Conservation (phyloP, 2,888 invertebrate genomes). For the Apeira syringaria region DNA sequence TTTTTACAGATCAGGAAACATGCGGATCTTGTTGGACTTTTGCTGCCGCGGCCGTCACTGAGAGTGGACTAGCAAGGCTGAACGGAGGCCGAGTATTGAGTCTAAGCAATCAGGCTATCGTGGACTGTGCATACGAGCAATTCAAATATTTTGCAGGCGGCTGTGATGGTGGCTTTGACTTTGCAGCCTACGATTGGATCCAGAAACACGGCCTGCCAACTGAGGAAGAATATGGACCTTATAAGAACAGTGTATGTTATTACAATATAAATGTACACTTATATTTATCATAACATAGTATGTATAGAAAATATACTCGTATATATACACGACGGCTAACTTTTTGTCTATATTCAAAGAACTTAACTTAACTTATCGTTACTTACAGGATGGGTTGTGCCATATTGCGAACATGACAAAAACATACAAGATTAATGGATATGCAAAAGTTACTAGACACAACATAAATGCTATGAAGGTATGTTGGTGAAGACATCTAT, state of each 20-base stretch:
- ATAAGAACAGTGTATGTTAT: conserved; percentile 86
- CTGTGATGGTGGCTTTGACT: conserved; percentile 96
- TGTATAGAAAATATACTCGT: no score
- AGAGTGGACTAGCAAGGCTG: conserved; percentile 56
- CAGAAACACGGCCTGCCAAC: conserved; percentile 90
- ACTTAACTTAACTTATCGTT: no score
- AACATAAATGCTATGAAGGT: conserved; percentile 87
- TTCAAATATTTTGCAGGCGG: conserved; percentile 84
- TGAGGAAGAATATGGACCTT: conserved; percentile 95
- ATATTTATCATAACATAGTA: no score
- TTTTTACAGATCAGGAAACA: conserved; percentile 49
- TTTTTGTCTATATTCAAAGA: no score
- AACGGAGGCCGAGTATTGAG: conserved; percentile 55
- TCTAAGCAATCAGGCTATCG: conserved; percentile 60
- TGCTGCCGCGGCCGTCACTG: conserved; percentile 53
- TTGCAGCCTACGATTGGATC: conserved; percentile 94
- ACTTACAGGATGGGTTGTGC: conserved; percentile 90
- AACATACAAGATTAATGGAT: conserved; percentile 88
- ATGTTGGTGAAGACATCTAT: no score
- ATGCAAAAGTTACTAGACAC: conserved; percentile 91
- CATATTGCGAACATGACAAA: conserved; percentile 86
- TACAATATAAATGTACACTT: no score
- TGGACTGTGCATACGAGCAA: conserved; percentile 74
- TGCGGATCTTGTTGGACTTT: conserved; percentile 65
- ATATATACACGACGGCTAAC: no score